These are phyloP conservation scores for Melanerpes formicivorus DNA, from an alignment of 2,113 vertebrate species.

Conservation along the genomic window DNA sequence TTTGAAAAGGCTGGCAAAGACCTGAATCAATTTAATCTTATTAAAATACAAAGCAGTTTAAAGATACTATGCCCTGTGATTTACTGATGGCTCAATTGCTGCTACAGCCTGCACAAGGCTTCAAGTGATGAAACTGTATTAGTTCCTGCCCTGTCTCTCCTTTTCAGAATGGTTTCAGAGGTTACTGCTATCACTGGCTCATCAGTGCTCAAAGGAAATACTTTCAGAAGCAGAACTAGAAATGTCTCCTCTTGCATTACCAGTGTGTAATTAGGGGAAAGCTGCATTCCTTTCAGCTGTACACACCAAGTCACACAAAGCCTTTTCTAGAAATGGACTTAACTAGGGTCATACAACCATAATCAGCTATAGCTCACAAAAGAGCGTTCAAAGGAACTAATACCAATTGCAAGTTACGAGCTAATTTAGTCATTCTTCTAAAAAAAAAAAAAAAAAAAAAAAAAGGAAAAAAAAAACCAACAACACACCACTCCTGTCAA, in stretches of 20 bases:
- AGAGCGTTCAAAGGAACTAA: conserved; percentile 29
- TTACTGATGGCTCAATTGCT: conserved; percentile 48
- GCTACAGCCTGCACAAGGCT: conserved; percentile 6
- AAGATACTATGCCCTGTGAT: conserved; percentile 29
- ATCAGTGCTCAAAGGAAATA: conserved; percentile 60
- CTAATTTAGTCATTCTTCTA: conserved; percentile 19
- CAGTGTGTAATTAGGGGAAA: conserved; percentile 51
- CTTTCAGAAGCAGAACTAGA: conserved; percentile 61
- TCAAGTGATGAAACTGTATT: conserved; percentile 39
- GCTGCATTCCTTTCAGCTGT: conserved; percentile 58
- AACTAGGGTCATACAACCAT: background rate
- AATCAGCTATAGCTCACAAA: conserved; percentile 24
- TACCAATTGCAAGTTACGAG: conserved; percentile 25
- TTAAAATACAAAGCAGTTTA: conserved; percentile 36
- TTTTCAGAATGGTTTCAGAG: conserved; percentile 44
- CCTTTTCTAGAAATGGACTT: conserved; percentile 52
- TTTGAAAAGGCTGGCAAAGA: conserved; percentile 23
- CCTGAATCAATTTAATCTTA: conserved; percentile 6
- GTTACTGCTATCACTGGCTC: conserved; percentile 48
- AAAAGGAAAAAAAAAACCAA: background rate
- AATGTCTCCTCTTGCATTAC: conserved; percentile 58
- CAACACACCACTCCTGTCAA: background rate
- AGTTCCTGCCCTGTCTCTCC: conserved; percentile 26
- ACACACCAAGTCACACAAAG: conserved; percentile 39
- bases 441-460: background rate